Evolutionary conservation across 2,888 invertebrate genomes (phyloP), one percentile per base, ranked within the genome.

Genomic region (Drosophila anceps): DNA sequence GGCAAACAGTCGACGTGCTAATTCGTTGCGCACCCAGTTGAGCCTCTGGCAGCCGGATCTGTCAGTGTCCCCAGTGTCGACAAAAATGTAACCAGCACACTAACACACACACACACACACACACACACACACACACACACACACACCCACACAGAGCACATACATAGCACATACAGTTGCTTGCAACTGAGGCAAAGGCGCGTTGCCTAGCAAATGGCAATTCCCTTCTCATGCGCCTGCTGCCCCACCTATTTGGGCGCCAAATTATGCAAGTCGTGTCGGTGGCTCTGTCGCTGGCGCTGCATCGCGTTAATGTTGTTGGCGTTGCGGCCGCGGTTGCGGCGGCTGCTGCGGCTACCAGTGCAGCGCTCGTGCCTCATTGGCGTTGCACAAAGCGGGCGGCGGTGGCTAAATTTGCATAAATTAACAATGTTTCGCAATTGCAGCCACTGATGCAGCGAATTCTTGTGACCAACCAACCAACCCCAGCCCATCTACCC

Each of bases 401-500:
- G 88, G 85, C 75, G 84, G 68, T 78, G 77, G 88, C 88, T 87
- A 79, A 89, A 84, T 85, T 81, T 89, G 86, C 86, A 88, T 88
- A 85, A 90, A 85, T 90, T 87, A 88, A 85, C 83, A 85, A 82
- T 85, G 83, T 89, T 86, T 82, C 76, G 78, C 86, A 88, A 82
- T 86, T 90, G 77, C 78, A 86, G 78, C 68, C 84, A 84, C 89
- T 87, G 88, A 87, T 89, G 84, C 87, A 86, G 84, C 79, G 76
- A 73, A 87, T 89, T 82, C 87, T 84, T 80, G 70, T 41, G 18
- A 59, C 43, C 69, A 60, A 9, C 59, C 48, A 51, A 18, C 39
- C 66, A 15, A 44, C 37, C 24, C 41, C 48, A 50, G 15, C 31
- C 39, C 15, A 27, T 50, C 31, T 50, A 33, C 54, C 12, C 71